Conservation (phyloP, 2,888 invertebrate species). For the Pseudeuparius sepicola region DNA sequence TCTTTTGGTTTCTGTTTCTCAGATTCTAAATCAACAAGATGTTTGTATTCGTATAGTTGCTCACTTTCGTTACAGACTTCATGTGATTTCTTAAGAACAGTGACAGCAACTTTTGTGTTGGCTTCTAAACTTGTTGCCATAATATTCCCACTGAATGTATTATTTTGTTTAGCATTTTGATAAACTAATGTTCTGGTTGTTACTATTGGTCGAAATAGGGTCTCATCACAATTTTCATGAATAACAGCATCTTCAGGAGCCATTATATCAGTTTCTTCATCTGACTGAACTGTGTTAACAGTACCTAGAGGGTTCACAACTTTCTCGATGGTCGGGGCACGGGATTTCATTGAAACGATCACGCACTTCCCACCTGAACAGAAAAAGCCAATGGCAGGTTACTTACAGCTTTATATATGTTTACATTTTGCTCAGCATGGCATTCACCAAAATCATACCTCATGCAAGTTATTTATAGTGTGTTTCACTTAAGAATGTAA, state of each 20-base stretch:
- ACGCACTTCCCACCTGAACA: constrained; percentile 56
- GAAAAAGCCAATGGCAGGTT: constrained; percentile 78
- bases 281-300: constrained; percentile 47
- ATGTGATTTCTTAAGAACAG: constrained; percentile 22
- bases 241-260: constrained; percentile 35
- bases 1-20: too few relatives aligned
- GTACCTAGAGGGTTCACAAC: constrained; percentile 71
- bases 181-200: constrained; percentile 39
- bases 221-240: constrained; percentile 56
- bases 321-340: constrained; percentile 44
- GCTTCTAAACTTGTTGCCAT: constrained; percentile 28
- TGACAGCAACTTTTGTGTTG: constrained; percentile 30
- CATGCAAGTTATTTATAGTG: too few relatives aligned
- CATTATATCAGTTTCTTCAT: constrained; percentile 33
- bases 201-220: constrained; percentile 57
- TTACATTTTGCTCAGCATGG: too few relatives aligned
- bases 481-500: too few relatives aligned
- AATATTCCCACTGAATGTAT: constrained; percentile 24
- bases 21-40: too few relatives aligned
- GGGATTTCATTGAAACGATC: constrained; percentile 37
- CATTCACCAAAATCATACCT: too few relatives aligned
- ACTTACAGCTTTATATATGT: constrained; percentile 34
- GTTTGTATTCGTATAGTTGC: too few relatives aligned
- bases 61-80: too few relatives aligned
- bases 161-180: constrained; percentile 15